Base-by-base conservation (phyloP, 2,113 vertebrate genomes). In the Polypterus senegalus region DNA sequence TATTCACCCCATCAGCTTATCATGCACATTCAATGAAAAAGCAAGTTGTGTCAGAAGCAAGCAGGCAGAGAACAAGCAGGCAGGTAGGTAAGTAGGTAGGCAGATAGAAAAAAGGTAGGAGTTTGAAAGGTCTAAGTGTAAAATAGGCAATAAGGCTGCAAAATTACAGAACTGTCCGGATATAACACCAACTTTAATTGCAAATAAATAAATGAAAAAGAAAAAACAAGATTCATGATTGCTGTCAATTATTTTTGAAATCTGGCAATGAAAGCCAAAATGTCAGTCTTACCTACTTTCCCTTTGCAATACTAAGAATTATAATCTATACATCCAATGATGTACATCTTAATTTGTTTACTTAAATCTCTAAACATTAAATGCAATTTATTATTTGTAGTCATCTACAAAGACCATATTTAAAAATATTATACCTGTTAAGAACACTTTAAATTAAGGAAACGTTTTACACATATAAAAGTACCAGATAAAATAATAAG, bases 11-110 rank as follows among this genome's bases (percentile, higher is more conserved):
- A 66, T 74, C 66, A 72, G 66, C 77, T 76, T 71, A 73, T 80
- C 82, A 86, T 85, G 83, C 83, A 82, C 69, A 66, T 63, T 70
- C 76, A 67, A 83, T 77, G 82, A 80, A 76, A 78, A 87, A 87
- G 84, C 83, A 85, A 80, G 79, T 60, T 68, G 54, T 83, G 84
- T 80, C 83, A 80, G 82, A 84, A 85, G 86, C 84, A 85, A 83
- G 85, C 85, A 85, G 80, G 82, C 79, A 86, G 79, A 85, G 81
- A 27, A 27, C 27, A 27, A 84, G 86, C 83, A 85, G 84, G 86
- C 64, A 75, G 73, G 72, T 75, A 84, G 83, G 81, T 76, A 82
- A 76, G 82, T 72, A 66, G 65, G 71, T 58, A 79, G 74, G 27
- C 27, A 27, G 27, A 27, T 27, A 27, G 27, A 27, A 27, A 27